Percentiles rank a stretch among this genome's conserved stretches.
Evolutionary conservation across 64 coral and sea anemone genomes (phyloP).

Genomic region (Pocillopora verrucosa): DNA sequence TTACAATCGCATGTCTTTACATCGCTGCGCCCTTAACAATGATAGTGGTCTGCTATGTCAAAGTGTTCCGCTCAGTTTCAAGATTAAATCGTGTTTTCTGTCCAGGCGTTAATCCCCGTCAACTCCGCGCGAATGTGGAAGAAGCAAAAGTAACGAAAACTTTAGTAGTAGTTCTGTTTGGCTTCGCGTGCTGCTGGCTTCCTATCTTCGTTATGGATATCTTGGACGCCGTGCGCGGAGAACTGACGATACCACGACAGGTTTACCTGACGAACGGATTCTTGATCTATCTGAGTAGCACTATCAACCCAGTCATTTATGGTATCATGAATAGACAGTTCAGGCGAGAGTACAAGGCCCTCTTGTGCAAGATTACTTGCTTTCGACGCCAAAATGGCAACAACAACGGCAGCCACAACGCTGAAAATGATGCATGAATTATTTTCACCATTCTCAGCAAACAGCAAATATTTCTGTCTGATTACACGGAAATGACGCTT

Average conservation of each 20-base stretch:
- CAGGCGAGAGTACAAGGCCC: no score
- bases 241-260: slow-evolving; percentile 47
- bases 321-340: slow-evolving; percentile 49
- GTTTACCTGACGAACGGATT: slow-evolving; percentile 49
- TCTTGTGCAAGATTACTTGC: not conserved
- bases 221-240: slow-evolving; percentile 17
- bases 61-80: slow-evolving; percentile 34
- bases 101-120: not conserved
- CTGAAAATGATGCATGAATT: no score
- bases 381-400: no score
- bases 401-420: no score
- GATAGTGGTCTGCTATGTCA: slow-evolving; percentile 39
- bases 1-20: slow-evolving; percentile 37
- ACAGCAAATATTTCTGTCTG: no score
- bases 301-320: slow-evolving; percentile 64
- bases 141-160: slow-evolving; percentile 63
- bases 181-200: slow-evolving; percentile 61
- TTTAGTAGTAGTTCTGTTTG: slow-evolving; percentile 39
- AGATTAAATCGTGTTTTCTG: slow-evolving; percentile 16
- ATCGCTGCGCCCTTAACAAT: slow-evolving; percentile 39
- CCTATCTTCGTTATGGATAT: slow-evolving; percentile 39
- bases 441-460: no score
- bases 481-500: no score
- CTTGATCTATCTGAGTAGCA: slow-evolving; percentile 58
- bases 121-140: slow-evolving; percentile 45